A percentile compares a stretch with the other conserved stretches of the same genome.
phyloP scores from a whole-genome alignment of 2,113 vertebrate species.

The Dasypus novemcinctus region DNA sequence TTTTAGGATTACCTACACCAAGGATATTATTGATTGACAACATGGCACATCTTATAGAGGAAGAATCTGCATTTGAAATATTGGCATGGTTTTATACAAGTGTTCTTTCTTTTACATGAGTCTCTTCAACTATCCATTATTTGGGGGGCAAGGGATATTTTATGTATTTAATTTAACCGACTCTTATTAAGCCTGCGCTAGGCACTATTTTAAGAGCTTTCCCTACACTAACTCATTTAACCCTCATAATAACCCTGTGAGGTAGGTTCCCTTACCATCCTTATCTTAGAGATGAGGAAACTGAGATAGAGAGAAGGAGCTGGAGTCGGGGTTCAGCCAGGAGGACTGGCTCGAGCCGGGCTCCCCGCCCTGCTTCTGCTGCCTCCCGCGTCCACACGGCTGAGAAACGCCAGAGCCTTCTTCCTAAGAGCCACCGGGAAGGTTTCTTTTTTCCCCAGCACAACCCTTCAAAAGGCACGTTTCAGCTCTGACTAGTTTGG shows the following conservation, averaged over 20 bases:
- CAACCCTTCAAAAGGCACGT: neutral
- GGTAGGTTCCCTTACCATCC: neutral
- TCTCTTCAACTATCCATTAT: neutral
- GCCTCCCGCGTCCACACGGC: neutral
- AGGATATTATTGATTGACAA: neutral
- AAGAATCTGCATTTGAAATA: neutral
- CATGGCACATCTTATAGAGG: neutral
- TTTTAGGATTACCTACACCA: neutral
- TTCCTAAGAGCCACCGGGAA: neutral
- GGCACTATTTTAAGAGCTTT: neutral
- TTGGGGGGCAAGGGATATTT: neutral
- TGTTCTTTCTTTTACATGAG: neutral
- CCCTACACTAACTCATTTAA: neutral
- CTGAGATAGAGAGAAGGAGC: neutral
- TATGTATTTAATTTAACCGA: neutral
- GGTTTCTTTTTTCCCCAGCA: fast-evolving
- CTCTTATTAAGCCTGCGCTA: neutral
- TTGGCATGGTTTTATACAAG: neutral
- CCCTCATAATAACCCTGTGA: neutral
- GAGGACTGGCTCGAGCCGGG: neutral
- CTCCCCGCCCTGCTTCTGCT: no score
- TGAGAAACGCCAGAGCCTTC: neutral
- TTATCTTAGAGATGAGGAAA: neutral
- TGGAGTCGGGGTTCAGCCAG: neutral
- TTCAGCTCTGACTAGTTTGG: neutral